Percentiles rank a stretch among this genome's conserved stretches.
phyloP scores from a whole-genome alignment of 1,140 invertebrate genomes.

The Zeugodacus cucurbitae region DNA sequence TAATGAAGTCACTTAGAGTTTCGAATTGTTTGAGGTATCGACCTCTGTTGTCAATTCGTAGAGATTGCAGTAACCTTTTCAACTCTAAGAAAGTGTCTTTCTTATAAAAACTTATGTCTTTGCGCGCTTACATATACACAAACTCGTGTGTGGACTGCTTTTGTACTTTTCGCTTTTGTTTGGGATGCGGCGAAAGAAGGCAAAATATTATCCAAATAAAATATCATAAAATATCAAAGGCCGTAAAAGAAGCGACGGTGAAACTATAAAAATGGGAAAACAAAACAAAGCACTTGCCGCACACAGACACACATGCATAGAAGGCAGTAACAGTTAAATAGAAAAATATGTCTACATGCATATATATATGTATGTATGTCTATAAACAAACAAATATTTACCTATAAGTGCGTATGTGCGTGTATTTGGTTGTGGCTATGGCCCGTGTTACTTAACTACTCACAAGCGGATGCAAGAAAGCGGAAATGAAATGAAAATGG shows the following conservation, averaged over 20 bases:
- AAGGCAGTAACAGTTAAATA: neutral
- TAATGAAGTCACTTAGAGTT: neutral
- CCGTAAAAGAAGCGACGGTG: neutral
- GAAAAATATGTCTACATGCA: neutral
- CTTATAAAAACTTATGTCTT: neutral
- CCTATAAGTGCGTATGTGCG: neutral
- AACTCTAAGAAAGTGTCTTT: neutral
- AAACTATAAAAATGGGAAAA: constrained; percentile 31
- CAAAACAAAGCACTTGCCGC: neutral
- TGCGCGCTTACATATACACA: neutral
- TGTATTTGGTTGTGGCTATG: neutral
- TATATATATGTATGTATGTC: neutral
- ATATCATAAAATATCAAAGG: constrained; percentile 17
- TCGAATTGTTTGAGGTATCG: neutral
- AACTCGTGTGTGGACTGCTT: neutral
- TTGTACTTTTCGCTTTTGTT: neutral
- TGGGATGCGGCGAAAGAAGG: neutral
- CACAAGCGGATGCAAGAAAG: neutral
- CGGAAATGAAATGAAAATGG: neutral
- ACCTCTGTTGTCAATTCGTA: neutral
- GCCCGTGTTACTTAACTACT: neutral
- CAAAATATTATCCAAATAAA: constrained; percentile 31
- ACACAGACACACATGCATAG: neutral
- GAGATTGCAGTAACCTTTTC: neutral
- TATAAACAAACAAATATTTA: neutral